phyloP scores from a whole-genome alignment of 2,888 invertebrate species.

The Yponomeuta evonymella region DNA sequence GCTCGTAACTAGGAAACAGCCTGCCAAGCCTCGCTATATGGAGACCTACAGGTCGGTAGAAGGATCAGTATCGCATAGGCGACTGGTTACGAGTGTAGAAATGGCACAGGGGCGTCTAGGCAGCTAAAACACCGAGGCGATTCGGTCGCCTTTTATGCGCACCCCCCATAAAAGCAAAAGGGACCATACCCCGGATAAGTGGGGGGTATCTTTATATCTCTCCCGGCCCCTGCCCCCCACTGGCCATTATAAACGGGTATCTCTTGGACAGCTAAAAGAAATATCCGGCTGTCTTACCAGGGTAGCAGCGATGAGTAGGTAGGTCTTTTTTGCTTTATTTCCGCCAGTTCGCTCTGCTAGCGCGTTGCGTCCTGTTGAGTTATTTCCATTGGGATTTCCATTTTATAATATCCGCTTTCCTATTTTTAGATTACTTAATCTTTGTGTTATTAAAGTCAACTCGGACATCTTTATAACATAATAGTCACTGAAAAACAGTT shows the following conservation, averaged over 20 bases:
- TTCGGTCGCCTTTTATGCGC: constrained; percentile 75
- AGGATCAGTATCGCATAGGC: not conserved
- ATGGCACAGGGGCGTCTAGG: constrained; percentile 43
- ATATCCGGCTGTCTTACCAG: constrained; percentile 70
- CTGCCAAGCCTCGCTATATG: not conserved
- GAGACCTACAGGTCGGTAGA: not conserved
- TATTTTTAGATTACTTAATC: constrained; percentile 14
- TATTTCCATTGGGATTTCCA: not conserved
- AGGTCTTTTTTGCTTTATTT: constrained; percentile 1
- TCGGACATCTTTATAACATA: no score
- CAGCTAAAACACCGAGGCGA: constrained; percentile 69
- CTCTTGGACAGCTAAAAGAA: constrained; percentile 76
- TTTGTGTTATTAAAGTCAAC: no score
- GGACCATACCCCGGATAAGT: constrained; percentile 73
- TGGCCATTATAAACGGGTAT: constrained; percentile 73
- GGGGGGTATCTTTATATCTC: constrained; percentile 76
- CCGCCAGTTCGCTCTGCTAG: not conserved
- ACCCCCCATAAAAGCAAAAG: constrained; percentile 77
- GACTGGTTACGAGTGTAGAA: not conserved
- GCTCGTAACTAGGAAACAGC: constrained; percentile 52
- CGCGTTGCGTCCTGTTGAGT: not conserved
- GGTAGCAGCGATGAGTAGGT: constrained; percentile 42
- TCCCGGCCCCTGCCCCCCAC: constrained; percentile 58
- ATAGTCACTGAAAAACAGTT: no score
- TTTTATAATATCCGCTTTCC: not conserved